A percentile compares a stretch with the other conserved stretches of the same genome.
phyloP scores from a whole-genome alignment of 2,888 invertebrate genomes.

The Orthonevra nobilis region DNA sequence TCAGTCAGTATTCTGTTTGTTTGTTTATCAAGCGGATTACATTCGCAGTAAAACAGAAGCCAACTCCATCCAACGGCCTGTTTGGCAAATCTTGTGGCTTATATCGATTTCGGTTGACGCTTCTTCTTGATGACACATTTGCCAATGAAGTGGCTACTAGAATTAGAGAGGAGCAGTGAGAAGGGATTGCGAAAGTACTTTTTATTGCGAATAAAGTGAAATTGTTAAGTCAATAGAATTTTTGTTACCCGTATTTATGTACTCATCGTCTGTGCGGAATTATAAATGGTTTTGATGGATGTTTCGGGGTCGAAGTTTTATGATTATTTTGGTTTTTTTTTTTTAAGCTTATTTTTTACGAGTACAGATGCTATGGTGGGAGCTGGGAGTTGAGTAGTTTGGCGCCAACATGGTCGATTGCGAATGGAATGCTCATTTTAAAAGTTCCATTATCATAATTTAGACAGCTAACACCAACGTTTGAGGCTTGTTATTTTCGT shows the following conservation, averaged over 20 bases:
- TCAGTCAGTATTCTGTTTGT: slow-evolving; percentile 15
- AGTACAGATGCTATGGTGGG: too few relatives aligned
- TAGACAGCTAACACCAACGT: too few relatives aligned
- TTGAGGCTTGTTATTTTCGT: too few relatives aligned
- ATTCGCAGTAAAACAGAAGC: slow-evolving; percentile 53
- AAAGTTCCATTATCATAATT: too few relatives aligned
- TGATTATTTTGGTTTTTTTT: too few relatives aligned
- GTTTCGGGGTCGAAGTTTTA: slow-evolving; percentile 19
- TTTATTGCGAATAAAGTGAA: slow-evolving; percentile 26
- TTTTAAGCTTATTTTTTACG: slow-evolving; percentile 9
- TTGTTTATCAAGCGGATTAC: slow-evolving; percentile 54
- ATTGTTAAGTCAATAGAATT: slow-evolving; percentile 43
- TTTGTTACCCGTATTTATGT: slow-evolving; percentile 37
- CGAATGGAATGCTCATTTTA: slow-evolving; percentile 21
- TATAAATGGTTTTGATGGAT: slow-evolving; percentile 34
- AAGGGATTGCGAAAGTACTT: too few relatives aligned
- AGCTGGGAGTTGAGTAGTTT: slow-evolving; percentile 10
- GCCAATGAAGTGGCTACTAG: slow-evolving; percentile 36
- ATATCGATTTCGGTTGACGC: slow-evolving; percentile 37
- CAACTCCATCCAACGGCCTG: slow-evolving; percentile 37
- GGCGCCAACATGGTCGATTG: slow-evolving; percentile 45
- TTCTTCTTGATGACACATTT: slow-evolving; percentile 15
- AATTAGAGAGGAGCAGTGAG: too few relatives aligned
- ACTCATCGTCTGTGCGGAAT: slow-evolving; percentile 18
- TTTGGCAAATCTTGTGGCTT: slow-evolving; percentile 24